phyloP scores from a whole-genome alignment of 2,797 vertebrate genomes.

The Chaetodon trifasciatus region DNA sequence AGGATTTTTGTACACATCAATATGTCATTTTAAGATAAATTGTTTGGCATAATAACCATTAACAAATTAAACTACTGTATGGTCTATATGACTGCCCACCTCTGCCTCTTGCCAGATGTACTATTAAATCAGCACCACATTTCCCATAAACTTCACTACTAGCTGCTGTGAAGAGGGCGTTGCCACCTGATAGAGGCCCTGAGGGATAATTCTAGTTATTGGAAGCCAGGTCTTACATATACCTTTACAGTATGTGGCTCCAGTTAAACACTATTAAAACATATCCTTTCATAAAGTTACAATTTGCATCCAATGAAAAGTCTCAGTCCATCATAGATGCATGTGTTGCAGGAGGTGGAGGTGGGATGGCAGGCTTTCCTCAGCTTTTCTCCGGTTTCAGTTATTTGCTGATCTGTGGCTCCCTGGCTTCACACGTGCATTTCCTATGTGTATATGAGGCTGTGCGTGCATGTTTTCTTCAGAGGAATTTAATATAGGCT shows the following conservation, averaged over 20 bases:
- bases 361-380: neutral
- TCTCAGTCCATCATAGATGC: neutral
- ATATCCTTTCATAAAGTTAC: slow-evolving; percentile 5
- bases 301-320: neutral
- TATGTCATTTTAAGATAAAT: slow-evolving; percentile 18
- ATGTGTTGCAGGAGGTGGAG: neutral
- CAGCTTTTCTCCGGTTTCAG: slow-evolving; percentile 13
- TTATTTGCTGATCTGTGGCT: neutral
- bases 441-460: neutral
- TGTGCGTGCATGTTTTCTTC: neutral
- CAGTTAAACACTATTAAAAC: slow-evolving; percentile 14
- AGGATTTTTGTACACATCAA: neutral
- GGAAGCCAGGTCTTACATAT: neutral
- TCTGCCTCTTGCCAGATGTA: slow-evolving; percentile 54
- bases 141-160: slow-evolving; percentile 53
- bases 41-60: slow-evolving; percentile 29
- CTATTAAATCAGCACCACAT: slow-evolving; percentile 63
- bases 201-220: slow-evolving; percentile 5
- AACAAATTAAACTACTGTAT: slow-evolving; percentile 51
- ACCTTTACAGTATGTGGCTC: neutral
- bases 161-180: slow-evolving; percentile 41
- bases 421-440: neutral
- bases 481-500: neutral
- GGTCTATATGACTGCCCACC: slow-evolving; percentile 17
- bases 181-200: slow-evolving; percentile 25